phyloP scores from a whole-genome alignment of 2,888 invertebrate species.

The Ochlodes sylvanus region DNA sequence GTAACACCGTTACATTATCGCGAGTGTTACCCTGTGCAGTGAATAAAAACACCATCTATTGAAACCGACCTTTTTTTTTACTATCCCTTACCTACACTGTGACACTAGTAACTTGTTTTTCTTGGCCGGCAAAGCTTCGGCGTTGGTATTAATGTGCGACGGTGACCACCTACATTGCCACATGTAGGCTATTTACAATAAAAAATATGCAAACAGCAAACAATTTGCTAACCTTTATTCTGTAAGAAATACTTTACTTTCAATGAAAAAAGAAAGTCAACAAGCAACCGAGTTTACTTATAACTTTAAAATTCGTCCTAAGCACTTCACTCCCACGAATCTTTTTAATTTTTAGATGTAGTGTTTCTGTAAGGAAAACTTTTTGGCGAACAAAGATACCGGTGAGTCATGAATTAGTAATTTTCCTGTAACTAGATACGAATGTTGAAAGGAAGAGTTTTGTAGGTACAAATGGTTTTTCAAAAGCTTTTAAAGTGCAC shows the following conservation, averaged over 20 bases:
- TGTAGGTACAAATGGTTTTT: background rate
- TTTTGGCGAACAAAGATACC: background rate
- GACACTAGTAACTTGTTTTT: no score
- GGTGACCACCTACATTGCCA: no score
- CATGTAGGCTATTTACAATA: no score
- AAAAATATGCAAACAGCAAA: no score
- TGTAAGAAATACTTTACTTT: background rate
- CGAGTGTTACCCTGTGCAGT: no score
- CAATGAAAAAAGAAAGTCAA: background rate
- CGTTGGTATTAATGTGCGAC: no score
- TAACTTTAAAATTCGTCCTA: background rate
- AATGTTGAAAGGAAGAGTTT: constrained; percentile 5
- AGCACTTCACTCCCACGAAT: background rate
- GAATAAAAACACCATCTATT: no score
- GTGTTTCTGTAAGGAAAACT: constrained; percentile 1
- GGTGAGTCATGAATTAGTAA: constrained; percentile 7
- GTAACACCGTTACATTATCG: no score
- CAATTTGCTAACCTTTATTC: no score
- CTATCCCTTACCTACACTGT: no score
- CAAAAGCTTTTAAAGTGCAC: constrained; percentile 2
- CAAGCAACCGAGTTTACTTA: background rate
- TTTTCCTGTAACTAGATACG: background rate
- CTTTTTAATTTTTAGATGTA: constrained; percentile 3
- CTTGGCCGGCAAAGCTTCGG: no score
- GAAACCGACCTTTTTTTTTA: no score